A percentile compares a stretch with the other conserved stretches of the same genome.
Conservation (phyloP, 1,140 invertebrate genomes). For the Eriocheir sinensis region DNA sequence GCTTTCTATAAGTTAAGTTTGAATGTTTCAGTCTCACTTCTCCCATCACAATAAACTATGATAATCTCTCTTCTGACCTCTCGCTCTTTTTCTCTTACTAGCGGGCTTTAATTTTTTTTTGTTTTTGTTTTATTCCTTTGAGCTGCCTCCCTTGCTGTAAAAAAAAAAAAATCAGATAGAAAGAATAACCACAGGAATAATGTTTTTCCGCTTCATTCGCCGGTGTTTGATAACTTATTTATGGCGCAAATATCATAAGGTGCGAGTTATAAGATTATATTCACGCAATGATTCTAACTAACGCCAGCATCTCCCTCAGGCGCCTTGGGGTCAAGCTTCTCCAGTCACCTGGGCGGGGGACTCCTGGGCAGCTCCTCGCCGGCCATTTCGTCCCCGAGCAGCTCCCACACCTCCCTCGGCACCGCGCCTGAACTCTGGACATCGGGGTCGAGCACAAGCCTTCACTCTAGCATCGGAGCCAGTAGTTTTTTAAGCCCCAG, state of each 20-base stretch:
- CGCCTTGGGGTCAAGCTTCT: slow-evolving; percentile 55
- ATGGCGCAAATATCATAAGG: too few relatives aligned
- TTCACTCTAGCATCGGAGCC: slow-evolving; percentile 63
- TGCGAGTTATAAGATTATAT: too few relatives aligned
- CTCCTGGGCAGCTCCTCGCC: slow-evolving; percentile 55
- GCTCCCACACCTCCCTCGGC: slow-evolving; percentile 41
- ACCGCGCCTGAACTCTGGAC: slow-evolving; percentile 62
- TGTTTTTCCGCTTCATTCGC: too few relatives aligned
- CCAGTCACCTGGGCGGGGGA: slow-evolving; percentile 55
- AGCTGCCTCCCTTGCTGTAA: too few relatives aligned
- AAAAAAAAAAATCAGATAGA: too few relatives aligned
- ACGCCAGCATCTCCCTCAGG: slow-evolving; percentile 14
- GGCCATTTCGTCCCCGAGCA: slow-evolving; percentile 63
- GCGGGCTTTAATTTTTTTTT: too few relatives aligned
- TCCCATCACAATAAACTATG: not conserved
- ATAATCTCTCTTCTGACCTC: not conserved
- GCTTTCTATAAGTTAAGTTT: not conserved
- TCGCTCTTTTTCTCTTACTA: too few relatives aligned
- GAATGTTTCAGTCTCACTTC: not conserved
- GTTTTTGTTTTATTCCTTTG: too few relatives aligned
- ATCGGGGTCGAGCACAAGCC: slow-evolving; percentile 46
- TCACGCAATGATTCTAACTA: too few relatives aligned
- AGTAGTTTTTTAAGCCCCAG: slow-evolving; percentile 57
- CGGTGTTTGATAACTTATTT: too few relatives aligned
- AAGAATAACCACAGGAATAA: too few relatives aligned